A percentile compares a stretch with the other conserved stretches of the same genome.
These are phyloP conservation scores for Dryococelus australis DNA, from an alignment of 2,888 invertebrate species.

Conservation along the genomic window DNA sequence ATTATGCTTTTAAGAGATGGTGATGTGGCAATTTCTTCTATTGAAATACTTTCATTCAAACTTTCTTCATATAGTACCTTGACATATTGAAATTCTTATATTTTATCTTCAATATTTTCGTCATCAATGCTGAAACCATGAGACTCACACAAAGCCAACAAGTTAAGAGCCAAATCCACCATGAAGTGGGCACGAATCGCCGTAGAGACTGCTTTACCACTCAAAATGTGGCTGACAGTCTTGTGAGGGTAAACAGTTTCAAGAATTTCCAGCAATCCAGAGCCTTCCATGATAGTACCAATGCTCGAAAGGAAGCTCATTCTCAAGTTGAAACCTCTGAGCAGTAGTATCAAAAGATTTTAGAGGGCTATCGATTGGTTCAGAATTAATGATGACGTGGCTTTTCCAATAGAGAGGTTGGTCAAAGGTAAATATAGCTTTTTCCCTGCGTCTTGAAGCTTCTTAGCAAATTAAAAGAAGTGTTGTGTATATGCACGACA, in stretches of 20 bases:
- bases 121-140: constrained; percentile 9
- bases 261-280: constrained; percentile 20
- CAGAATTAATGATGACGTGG: not conserved
- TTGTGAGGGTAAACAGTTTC: not conserved
- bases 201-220: not conserved
- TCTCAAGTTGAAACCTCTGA: not conserved
- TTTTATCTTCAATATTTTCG: constrained; percentile 18
- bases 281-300: constrained; percentile 12
- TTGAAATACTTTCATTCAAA: constrained; percentile 19
- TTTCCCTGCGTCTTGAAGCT: not conserved
- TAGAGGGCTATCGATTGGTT: not conserved
- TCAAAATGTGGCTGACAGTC: not conserved
- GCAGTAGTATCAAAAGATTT: constrained; percentile 20
- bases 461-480: not conserved
- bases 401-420: constrained; percentile 24
- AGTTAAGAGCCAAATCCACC: constrained; percentile 24
- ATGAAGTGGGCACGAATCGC: constrained; percentile 19
- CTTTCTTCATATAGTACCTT: constrained; percentile 17
- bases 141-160: constrained; percentile 1
- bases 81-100: not conserved
- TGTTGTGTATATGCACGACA: not conserved
- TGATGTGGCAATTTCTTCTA: not conserved
- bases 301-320: constrained; percentile 1
- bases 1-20: not conserved
- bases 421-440: not conserved